Evolutionary conservation across 1,140 invertebrate genomes (phyloP), one percentile per base, ranked within the genome.

Genomic region (Scaptomyza graminum): DNA sequence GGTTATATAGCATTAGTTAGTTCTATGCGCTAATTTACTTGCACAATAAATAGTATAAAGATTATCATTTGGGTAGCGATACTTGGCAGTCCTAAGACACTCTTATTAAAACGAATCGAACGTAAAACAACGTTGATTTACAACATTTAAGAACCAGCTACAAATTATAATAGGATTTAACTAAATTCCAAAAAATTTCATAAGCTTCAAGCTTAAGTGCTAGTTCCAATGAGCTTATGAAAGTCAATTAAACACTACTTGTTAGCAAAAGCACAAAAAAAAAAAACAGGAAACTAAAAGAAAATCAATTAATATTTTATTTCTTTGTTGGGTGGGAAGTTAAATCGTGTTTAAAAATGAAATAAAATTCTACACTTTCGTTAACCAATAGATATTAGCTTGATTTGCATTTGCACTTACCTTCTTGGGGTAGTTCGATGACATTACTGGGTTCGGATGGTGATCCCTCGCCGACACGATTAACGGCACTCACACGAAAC

Each of bases 401-500:
- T 9, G 9, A 22, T 5, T 34, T 7, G 39, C 12, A 22, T 5
- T 34, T 7, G 39, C 12, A 68, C 94, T 93, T 94, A 98, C 97
- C 96, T 95, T 98, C 97, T 94, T 98, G 97, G 0, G 98, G 98
- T 76, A 99, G 93, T 73, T 95, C 95, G 47, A 99, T 94, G 13
- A 96, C 94, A 74, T 97, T 96, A 43, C 97, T 98, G 0, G 98
- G 95, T 43, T 96, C 94, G 2, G 97, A 99, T 2, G 97, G 94
- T 15, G 96, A 95, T 39, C 99, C 98, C 91, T 98, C 97, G 1
- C 99, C 98, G 0, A 98, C 97, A 25, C 96, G 95, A 92, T 99
- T 99, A 0, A 98, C 95, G 15, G 98, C 98, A 76, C 96, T 97
- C 1, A 99, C 96, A 69, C 98, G 93, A 92, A 99, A 99, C 91